Evolutionary conservation across 2,113 vertebrate genomes (phyloP).

Genomic region (Lagopus muta): DNA sequence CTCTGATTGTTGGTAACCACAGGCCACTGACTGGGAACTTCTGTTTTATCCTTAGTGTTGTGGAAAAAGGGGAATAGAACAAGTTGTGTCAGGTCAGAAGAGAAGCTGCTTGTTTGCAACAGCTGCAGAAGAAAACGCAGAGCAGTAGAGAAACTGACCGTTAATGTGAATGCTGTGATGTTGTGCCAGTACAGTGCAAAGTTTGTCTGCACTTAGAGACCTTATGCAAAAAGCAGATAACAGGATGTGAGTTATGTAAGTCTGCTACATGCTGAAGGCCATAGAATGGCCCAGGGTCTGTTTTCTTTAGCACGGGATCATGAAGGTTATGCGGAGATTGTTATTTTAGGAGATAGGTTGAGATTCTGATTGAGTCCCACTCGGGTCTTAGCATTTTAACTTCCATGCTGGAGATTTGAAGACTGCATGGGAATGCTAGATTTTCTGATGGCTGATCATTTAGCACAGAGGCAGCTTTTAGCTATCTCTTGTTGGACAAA

Average conservation of each 20-base stretch:
- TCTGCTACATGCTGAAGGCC: background rate
- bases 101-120: background rate
- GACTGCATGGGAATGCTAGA: background rate
- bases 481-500: background rate
- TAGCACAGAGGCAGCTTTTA: background rate
- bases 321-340: background rate
- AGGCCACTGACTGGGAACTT: background rate
- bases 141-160: background rate
- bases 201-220: background rate
- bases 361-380: background rate
- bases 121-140: background rate
- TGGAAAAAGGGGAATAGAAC: background rate
- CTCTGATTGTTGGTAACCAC: background rate
- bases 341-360: background rate
- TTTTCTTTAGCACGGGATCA: background rate
- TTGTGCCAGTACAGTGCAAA: background rate
- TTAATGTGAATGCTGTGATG: background rate
- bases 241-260: background rate
- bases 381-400: background rate
- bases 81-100: background rate
- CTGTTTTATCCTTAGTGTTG: background rate
- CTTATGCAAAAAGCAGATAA: background rate
- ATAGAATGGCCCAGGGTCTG: background rate
- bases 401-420: background rate
- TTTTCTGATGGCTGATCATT: background rate